These are phyloP conservation scores for Tiliacea citrago DNA, from an alignment of 2,888 invertebrate genomes.

Conservation along the genomic window DNA sequence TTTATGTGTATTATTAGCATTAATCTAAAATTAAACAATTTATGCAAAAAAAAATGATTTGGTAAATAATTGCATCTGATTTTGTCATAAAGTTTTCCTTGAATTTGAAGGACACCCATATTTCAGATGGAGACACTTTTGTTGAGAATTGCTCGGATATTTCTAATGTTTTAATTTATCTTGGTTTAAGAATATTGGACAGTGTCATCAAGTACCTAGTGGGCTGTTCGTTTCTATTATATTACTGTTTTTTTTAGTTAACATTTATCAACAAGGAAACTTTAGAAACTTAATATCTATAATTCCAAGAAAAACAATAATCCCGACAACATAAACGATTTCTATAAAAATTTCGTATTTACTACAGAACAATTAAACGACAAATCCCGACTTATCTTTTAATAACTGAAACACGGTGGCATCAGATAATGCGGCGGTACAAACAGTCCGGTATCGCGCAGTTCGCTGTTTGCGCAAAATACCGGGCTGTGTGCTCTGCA, in stretches of 20 bases:
- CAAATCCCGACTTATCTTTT: conserved; percentile 37
- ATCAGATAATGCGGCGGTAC: conserved; percentile 20
- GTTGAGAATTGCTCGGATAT: too few species aligned
- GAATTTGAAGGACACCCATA: too few species aligned
- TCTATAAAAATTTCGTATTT: conserved; percentile 26
- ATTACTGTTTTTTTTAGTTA: not conserved
- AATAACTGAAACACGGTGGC: conserved; percentile 25
- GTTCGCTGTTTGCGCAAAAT: conserved; percentile 48
- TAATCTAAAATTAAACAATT: too few species aligned
- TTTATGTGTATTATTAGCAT: too few species aligned
- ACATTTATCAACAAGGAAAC: not conserved
- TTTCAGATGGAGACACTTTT: too few species aligned
- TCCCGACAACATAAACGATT: not conserved
- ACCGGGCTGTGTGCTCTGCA: conserved; percentile 54
- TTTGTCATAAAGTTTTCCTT: too few species aligned
- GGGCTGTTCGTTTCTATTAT: not conserved
- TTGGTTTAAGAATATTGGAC: not conserved
- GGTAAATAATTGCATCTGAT: too few species aligned
- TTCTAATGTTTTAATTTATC: conserved; percentile 2
- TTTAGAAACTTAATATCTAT: not conserved
- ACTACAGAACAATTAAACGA: conserved; percentile 8
- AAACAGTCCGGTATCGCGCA: conserved; percentile 21
- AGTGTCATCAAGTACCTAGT: not conserved
- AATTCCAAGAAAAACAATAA: not conserved
- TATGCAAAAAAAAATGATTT: too few species aligned